These are phyloP conservation scores for Drosophila conformis DNA, from an alignment of 2,888 invertebrate species.

Conservation along the genomic window DNA sequence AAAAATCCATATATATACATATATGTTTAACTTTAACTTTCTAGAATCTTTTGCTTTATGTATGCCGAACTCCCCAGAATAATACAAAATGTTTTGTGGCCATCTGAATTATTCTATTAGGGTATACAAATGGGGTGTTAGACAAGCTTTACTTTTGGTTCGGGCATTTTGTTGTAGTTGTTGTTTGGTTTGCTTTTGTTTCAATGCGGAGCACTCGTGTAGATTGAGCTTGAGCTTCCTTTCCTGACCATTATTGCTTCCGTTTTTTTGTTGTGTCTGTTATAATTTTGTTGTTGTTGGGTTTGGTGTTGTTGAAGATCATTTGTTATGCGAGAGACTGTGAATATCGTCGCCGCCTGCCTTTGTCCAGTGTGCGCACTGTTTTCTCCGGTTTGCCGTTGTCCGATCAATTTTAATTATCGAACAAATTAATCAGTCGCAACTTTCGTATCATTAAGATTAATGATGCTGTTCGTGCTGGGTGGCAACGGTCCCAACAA, in stretches of 20 bases:
- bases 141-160: conserved; percentile 6
- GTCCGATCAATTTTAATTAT: conserved; percentile 80
- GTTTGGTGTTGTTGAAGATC: conserved; percentile 56
- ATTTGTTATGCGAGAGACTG: conserved; percentile 63
- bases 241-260: conserved; percentile 59
- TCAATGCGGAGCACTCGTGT: conserved; percentile 37
- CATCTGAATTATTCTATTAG: conserved; percentile 1
- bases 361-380: conserved; percentile 35
- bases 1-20: not conserved
- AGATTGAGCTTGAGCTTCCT: conserved; percentile 53
- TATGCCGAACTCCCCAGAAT: not conserved
- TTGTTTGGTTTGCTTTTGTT: conserved; percentile 8
- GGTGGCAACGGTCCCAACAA: conserved; percentile 64
- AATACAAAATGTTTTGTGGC: not conserved
- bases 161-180: conserved; percentile 5
- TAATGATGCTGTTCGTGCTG: conserved; percentile 71
- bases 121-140: conserved; percentile 21
- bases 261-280: conserved; percentile 52
- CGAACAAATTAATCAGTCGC: conserved; percentile 79
- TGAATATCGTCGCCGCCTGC: conserved; percentile 51
- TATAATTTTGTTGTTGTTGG: conserved; percentile 10
- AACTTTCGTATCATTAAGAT: conserved; percentile 80
- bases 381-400: conserved; percentile 51
- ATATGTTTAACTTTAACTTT: not conserved
- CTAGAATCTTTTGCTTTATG: not conserved